Evolutionary conservation across 2,113 vertebrate genomes (phyloP).

Genomic region (Patagioenas fasciata): DNA sequence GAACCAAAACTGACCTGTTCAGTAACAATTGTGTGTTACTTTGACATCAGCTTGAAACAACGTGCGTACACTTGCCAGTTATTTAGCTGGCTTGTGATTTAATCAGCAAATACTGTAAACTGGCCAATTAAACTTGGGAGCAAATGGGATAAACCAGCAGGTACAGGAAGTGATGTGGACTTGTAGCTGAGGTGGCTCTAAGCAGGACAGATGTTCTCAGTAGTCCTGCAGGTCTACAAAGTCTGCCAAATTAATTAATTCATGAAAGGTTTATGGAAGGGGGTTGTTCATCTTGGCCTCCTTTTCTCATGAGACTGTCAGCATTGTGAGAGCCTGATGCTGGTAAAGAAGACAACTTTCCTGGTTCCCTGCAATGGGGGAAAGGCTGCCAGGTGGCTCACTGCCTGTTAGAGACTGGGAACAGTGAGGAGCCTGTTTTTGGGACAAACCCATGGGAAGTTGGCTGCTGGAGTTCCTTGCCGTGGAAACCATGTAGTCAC

Average conservation of each 20-base stretch:
- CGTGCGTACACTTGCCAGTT: neutral
- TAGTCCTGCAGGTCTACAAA: neutral
- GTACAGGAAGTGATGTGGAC: neutral
- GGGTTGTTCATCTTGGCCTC: neutral
- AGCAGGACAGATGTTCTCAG: neutral
- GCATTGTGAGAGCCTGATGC: neutral
- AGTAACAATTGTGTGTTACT: neutral
- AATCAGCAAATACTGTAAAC: neutral
- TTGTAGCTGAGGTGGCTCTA: neutral
- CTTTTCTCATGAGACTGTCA: neutral
- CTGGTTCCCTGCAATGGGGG: neutral
- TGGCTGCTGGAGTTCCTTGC: neutral
- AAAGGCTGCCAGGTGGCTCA: neutral
- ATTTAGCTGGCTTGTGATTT: neutral
- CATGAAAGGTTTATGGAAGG: neutral
- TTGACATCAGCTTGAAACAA: neutral
- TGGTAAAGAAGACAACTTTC: neutral
- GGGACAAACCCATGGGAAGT: neutral
- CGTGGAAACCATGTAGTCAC: neutral
- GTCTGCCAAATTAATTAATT: neutral
- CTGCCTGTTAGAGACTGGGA: neutral
- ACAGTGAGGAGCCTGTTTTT: neutral
- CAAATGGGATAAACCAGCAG: neutral
- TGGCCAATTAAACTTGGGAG: neutral
- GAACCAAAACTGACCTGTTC: neutral